Evolutionary conservation across 1,140 invertebrate species (phyloP).

Genomic region (Anastatus disparis): DNA sequence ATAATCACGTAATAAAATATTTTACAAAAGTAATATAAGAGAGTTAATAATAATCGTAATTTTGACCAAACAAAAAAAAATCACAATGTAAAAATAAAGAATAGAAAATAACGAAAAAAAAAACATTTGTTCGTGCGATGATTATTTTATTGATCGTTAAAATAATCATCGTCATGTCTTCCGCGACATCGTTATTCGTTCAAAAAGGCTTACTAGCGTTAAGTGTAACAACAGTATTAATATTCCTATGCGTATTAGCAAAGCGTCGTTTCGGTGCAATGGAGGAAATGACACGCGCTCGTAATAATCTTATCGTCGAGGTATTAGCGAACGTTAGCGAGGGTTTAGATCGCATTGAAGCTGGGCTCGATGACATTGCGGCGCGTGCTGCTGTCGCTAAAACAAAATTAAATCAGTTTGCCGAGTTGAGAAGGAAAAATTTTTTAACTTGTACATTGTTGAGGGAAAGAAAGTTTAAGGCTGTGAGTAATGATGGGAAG

Average conservation of each 20-base stretch:
- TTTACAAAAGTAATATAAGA: too few species aligned
- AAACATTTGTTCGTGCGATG: too few species aligned
- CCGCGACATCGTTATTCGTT: background rate
- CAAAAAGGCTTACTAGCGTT: background rate
- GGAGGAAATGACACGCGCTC: background rate
- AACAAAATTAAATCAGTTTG: slow-evolving; percentile 44
- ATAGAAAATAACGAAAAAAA: background rate
- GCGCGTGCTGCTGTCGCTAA: slow-evolving; percentile 50
- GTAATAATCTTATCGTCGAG: slow-evolving; percentile 43
- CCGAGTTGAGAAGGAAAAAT: background rate
- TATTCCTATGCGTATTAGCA: slow-evolving; percentile 2
- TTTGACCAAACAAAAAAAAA: too few species aligned
- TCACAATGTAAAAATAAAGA: background rate
- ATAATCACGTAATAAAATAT: too few species aligned
- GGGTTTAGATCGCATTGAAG: slow-evolving; percentile 54
- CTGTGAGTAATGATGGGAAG: too few species aligned
- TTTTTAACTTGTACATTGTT: background rate
- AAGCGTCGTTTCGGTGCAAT: background rate
- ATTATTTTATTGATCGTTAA: background rate
- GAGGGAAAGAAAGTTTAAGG: background rate
- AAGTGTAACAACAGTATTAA: background rate
- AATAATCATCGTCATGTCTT: background rate
- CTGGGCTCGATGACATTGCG: slow-evolving; percentile 51
- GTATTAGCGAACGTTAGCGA: slow-evolving; percentile 59
- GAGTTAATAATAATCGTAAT: too few species aligned